A percentile compares a stretch with the other conserved stretches of the same genome.
Evolutionary conservation across 2,888 invertebrate species (phyloP).

Genomic region (Dryomyza anilis): DNA sequence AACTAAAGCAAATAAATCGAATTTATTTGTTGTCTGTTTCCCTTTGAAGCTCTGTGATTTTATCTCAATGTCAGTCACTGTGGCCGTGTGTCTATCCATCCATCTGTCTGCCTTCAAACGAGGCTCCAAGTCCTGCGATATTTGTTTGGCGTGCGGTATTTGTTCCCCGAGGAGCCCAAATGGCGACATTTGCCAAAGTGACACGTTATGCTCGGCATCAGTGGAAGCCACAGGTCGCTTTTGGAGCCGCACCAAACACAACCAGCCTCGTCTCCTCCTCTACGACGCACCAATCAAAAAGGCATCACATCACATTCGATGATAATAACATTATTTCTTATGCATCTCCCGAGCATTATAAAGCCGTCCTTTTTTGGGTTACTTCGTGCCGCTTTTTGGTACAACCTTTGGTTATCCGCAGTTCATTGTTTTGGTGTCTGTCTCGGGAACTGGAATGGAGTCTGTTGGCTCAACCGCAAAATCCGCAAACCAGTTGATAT

Average conservation of each 20-base stretch:
- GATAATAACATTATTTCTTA: slow-evolving; percentile 12
- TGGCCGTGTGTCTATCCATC: neutral
- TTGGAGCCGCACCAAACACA: neutral
- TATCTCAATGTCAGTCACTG: too few species aligned
- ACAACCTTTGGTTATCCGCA: neutral
- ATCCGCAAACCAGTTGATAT: slow-evolving; percentile 7
- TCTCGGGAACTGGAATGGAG: too few species aligned
- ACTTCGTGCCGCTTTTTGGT: neutral
- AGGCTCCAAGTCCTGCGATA: too few species aligned
- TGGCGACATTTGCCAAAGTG: slow-evolving; percentile 14
- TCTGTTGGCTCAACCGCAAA: slow-evolving; percentile 9
- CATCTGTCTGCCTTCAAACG: neutral
- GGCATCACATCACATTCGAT: slow-evolving; percentile 20
- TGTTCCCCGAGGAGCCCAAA: neutral
- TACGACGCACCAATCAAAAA: slow-evolving; percentile 15
- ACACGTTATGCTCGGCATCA: neutral
- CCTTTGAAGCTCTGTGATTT: too few species aligned
- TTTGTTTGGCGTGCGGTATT: too few species aligned
- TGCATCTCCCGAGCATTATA: slow-evolving; percentile 6
- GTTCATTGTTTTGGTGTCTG: neutral
- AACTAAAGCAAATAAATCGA: slow-evolving; percentile 18
- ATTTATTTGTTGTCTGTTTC: slow-evolving; percentile 5
- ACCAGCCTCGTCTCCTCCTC: neutral
- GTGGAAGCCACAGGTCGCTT: slow-evolving; percentile 26
- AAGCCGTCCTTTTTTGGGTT: neutral